phyloP scores from a whole-genome alignment of 2,113 vertebrate genomes.

The Misgurnus mizolepis region DNA sequence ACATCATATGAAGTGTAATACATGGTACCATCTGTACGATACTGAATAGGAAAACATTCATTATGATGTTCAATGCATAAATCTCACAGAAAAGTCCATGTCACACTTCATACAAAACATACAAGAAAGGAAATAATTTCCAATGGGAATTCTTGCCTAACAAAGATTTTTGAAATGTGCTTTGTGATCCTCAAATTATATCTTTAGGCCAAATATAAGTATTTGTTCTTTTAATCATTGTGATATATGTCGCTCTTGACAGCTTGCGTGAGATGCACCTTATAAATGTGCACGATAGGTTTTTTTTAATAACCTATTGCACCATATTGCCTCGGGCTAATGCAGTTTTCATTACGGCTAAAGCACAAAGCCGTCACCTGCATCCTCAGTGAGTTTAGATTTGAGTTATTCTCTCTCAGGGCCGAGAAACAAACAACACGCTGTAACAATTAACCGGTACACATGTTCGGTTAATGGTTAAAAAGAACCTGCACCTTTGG shows the following conservation, averaged over 20 bases:
- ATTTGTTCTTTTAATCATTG: no score
- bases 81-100: neutral
- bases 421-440: constrained; percentile 33
- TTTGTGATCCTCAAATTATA: neutral
- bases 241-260: no score
- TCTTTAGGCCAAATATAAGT: no score
- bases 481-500: constrained; percentile 10
- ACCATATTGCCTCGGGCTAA: neutral
- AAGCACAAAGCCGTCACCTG: neutral
- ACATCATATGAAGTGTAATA: neutral
- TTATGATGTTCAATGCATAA: neutral
- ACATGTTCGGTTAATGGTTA: constrained; percentile 8
- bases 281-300: no score
- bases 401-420: constrained; percentile 9
- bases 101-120: neutral
- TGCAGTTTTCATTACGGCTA: neutral
- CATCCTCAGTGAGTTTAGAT: neutral
- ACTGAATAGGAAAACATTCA: neutral
- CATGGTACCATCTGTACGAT: neutral
- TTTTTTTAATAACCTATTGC: neutral
- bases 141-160: no score
- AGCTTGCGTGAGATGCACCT: no score
- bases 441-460: constrained; percentile 31
- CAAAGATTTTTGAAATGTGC: neutral
- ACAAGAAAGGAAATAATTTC: neutral